These are phyloP conservation scores for Achroia grisella DNA, from an alignment of 1,140 invertebrate species.

Conservation along the genomic window DNA sequence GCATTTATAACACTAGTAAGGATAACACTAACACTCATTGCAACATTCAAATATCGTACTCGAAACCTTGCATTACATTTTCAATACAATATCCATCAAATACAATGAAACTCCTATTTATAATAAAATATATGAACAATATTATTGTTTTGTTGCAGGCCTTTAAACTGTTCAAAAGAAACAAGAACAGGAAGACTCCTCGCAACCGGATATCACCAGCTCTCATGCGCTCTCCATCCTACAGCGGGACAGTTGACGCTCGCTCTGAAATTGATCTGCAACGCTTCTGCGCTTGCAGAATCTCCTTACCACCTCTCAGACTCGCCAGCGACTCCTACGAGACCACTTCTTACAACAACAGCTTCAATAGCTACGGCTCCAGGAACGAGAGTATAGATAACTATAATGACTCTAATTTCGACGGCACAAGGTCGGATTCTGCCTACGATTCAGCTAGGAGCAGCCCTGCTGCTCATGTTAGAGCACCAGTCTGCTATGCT, in stretches of 20 bases:
- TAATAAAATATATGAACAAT: too few species aligned
- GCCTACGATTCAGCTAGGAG: constrained; percentile 53
- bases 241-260: constrained; percentile 54
- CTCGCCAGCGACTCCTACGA: constrained; percentile 34
- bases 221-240: constrained; percentile 42
- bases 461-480: constrained; percentile 32
- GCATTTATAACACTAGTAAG: too few species aligned
- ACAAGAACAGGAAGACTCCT: constrained; percentile 34
- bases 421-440: constrained; percentile 34
- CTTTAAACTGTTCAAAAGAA: constrained; percentile 61
- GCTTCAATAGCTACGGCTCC: constrained; percentile 23
- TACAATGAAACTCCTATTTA: too few species aligned
- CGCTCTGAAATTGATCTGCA: constrained; percentile 50
- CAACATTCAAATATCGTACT: too few species aligned
- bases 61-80: too few species aligned
- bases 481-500: constrained; percentile 40
- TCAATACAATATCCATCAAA: too few species aligned
- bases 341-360: constrained; percentile 31
- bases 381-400: constrained; percentile 1
- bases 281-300: constrained; percentile 46
- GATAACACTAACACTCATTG: too few species aligned
- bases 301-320: constrained; percentile 33
- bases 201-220: constrained; percentile 51
- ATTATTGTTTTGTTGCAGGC: constrained; percentile 44
- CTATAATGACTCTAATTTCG: constrained; percentile 21